These are phyloP conservation scores for Morelia viridis DNA, from an alignment of 2,797 vertebrate genomes.

Conservation along the genomic window DNA sequence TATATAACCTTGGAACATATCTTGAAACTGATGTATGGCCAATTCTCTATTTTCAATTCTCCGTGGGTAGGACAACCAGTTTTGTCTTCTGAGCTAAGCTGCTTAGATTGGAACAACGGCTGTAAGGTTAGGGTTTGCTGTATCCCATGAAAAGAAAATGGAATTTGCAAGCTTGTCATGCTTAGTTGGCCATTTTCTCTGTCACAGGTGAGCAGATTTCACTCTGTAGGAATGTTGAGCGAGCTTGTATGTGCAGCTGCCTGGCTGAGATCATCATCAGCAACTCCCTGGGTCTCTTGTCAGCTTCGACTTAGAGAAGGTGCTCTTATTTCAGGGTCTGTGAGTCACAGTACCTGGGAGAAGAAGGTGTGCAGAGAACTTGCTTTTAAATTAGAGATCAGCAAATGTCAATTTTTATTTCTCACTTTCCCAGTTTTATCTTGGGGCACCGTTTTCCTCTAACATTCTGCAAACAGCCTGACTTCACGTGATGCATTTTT, in stretches of 20 bases:
- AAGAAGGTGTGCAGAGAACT: background rate
- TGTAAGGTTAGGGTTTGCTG: background rate
- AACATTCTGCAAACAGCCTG: background rate
- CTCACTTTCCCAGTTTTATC: background rate
- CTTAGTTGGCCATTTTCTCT: background rate
- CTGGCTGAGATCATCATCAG: background rate
- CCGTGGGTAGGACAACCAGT: background rate
- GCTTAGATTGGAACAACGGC: background rate
- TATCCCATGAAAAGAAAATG: background rate
- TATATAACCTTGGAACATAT: background rate
- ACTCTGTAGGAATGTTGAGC: background rate
- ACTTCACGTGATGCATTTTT: background rate
- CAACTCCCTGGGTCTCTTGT: background rate
- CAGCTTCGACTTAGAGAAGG: background rate
- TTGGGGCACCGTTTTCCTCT: background rate
- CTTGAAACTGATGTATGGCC: background rate
- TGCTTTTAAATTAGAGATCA: background rate
- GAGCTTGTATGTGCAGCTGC: slow-evolving; percentile 4
- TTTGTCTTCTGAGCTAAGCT: background rate
- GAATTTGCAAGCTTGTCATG: background rate
- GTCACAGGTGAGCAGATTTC: background rate
- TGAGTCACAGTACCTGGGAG: background rate
- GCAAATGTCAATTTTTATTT: background rate
- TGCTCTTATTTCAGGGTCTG: background rate
- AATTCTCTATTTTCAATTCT: background rate